Conservation (phyloP, 1,140 invertebrate genomes). For the Brachionus manjavacas region DNA sequence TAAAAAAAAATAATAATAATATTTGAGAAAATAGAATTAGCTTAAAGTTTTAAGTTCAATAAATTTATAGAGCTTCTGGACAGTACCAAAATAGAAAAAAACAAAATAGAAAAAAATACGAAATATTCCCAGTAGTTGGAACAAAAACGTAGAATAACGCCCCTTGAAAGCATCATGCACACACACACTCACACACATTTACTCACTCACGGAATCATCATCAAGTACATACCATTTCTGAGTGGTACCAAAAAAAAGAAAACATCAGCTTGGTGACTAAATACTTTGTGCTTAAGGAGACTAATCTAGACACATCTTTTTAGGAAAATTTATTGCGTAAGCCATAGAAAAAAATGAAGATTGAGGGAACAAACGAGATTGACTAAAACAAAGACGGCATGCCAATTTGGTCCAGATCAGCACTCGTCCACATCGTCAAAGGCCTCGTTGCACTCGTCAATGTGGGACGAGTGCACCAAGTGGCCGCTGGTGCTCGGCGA, state of each 20-base stretch:
- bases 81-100: background rate
- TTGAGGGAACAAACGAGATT: background rate
- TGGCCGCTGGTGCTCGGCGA: background rate
- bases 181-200: background rate
- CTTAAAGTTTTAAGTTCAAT: background rate
- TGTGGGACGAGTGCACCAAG: background rate
- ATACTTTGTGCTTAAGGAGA: background rate
- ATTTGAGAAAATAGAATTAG: background rate
- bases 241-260: background rate
- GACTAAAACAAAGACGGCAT: background rate
- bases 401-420: background rate
- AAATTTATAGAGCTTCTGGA: background rate
- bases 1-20: background rate
- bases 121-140: background rate
- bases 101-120: background rate
- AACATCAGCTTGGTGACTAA: background rate
- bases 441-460: background rate
- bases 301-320: background rate
- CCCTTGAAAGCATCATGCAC: background rate
- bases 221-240: background rate
- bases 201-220: background rate
- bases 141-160: background rate
- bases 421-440: constrained; percentile 18
- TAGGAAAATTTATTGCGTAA: constrained; percentile 13
- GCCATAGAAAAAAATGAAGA: background rate